Evolutionary conservation across 2,888 invertebrate genomes (phyloP).

Genomic region (Sclerodermus sp.): DNA sequence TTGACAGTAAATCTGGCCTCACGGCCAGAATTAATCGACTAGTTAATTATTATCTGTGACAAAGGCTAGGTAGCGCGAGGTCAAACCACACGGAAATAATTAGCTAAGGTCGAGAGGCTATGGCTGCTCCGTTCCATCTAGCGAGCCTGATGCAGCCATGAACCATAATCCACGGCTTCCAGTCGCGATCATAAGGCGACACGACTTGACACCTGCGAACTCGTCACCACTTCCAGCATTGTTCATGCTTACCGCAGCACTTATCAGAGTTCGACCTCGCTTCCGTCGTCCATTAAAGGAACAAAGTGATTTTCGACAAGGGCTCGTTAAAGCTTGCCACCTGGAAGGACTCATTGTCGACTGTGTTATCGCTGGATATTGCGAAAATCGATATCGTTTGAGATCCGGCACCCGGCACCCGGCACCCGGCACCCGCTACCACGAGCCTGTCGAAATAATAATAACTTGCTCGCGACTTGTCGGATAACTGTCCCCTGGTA

Average conservation of each 20-base stretch:
- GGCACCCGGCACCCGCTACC: too few species aligned
- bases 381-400: too few species aligned
- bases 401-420: too few species aligned
- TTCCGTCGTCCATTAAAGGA: conserved; percentile 14
- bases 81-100: conserved; percentile 25
- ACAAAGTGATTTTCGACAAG: conserved; percentile 2
- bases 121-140: conserved; percentile 5
- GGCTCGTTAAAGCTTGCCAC: conserved; percentile 1
- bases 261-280: conserved; percentile 3
- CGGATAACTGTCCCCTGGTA: too few species aligned
- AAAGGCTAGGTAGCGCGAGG: not conserved
- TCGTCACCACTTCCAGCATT: not conserved
- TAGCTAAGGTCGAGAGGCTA: conserved; percentile 23
- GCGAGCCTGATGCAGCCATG: conserved; percentile 2
- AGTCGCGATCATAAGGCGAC: not conserved
- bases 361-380: too few species aligned
- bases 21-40: conserved; percentile 18
- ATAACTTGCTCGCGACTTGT: too few species aligned
- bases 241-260: not conserved
- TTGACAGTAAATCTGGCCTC: conserved; percentile 4
- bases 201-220: not conserved
- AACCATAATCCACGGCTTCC: not conserved
- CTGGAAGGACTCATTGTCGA: too few species aligned
- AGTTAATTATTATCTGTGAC: conserved; percentile 24
- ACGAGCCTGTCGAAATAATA: too few species aligned